phyloP scores from a whole-genome alignment of 2,797 vertebrate genomes.

The Tapirus indicus region DNA sequence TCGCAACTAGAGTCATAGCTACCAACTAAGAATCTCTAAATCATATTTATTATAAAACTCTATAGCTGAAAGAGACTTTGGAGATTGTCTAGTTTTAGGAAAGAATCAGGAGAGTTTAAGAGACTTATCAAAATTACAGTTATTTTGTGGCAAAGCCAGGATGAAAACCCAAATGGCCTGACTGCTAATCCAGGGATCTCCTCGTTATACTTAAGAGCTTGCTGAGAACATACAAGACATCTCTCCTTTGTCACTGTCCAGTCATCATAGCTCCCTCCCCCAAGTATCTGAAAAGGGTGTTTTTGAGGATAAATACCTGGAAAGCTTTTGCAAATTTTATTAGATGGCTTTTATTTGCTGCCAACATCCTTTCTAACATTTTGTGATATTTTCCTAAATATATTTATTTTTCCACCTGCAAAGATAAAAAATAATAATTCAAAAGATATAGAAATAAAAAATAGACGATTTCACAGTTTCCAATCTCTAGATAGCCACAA shows the following conservation, averaged over 20 bases:
- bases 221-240: neutral
- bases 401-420: slow-evolving; percentile 46
- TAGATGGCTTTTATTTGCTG: slow-evolving; percentile 27
- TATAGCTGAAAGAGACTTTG: neutral
- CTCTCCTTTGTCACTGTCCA: neutral
- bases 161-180: neutral
- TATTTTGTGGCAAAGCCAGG: neutral
- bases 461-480: neutral
- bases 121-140: neutral
- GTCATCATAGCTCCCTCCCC: neutral
- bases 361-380: slow-evolving; percentile 36
- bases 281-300: neutral
- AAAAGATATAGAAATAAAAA: slow-evolving; percentile 49
- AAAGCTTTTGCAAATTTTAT: slow-evolving; percentile 23
- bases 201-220: neutral
- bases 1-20: neutral
- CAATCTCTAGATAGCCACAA: neutral
- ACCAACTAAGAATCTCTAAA: neutral
- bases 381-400: slow-evolving; percentile 63
- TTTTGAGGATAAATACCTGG: neutral
- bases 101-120: neutral
- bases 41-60: neutral
- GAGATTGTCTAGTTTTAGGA: slow-evolving; percentile 8
- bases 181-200: neutral
- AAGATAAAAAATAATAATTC: slow-evolving; percentile 20